phyloP scores from a whole-genome alignment of 2,888 invertebrate genomes.

The Sinodicranocentrus sp. region DNA sequence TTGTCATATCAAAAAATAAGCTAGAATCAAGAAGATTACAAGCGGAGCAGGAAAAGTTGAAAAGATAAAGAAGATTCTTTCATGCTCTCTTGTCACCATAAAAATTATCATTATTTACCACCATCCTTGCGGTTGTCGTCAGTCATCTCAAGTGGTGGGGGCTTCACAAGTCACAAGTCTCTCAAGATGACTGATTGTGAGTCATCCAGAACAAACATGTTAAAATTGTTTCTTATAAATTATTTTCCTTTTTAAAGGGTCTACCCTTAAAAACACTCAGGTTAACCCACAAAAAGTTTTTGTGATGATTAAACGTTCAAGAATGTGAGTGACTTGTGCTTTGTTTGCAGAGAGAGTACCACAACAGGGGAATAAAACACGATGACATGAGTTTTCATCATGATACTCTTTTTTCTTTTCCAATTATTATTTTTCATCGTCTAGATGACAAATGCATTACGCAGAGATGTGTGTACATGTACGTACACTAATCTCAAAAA shows the following conservation, averaged over 20 bases:
- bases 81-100: neutral
- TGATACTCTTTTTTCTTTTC: slow-evolving; percentile 16
- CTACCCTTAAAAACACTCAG: neutral
- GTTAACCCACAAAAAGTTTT: slow-evolving; percentile 3
- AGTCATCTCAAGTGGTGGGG: neutral
- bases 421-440: slow-evolving; percentile 49
- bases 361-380: neutral
- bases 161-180: neutral
- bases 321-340: slow-evolving; percentile 12
- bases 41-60: slow-evolving; percentile 1
- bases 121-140: neutral
- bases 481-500: slow-evolving; percentile 1
- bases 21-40: neutral
- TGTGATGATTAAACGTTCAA: slow-evolving; percentile 13
- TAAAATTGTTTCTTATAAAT: neutral
- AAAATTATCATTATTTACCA: no score
- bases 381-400: neutral
- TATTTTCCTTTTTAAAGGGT: neutral
- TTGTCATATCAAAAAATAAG: slow-evolving; percentile 50
- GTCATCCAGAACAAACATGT: slow-evolving; percentile 10
- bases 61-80: neutral
- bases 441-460: slow-evolving; percentile 2
- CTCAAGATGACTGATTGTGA: slow-evolving; percentile 7
- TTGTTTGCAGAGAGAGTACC: slow-evolving; percentile 2
- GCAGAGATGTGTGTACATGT: neutral